Base-by-base conservation (phyloP, 64 coral and sea anemone genomes). In the Platygyra sinensis region DNA sequence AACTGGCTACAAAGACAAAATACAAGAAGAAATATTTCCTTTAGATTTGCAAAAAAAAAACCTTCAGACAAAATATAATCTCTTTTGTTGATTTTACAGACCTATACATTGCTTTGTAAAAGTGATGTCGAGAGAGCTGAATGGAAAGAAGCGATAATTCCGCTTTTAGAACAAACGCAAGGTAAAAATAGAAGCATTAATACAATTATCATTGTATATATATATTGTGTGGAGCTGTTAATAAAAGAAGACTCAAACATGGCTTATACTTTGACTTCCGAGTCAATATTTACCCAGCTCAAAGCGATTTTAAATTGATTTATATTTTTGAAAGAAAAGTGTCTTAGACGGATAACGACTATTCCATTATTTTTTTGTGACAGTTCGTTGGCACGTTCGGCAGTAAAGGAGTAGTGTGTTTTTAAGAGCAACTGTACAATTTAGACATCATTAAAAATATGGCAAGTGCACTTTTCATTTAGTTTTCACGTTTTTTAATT, bases 61-160 rank as follows among this genome's bases (percentile, higher is more conserved):
- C 12, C 10, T 57, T 57, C 54, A 12, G 1, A 16, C 54, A 57
- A 57, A 57, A 57, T 14, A 57, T 57, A 57, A 57, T 57, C 54
- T 57, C 0, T 57, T 57, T 57, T 80, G 39, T 57, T 57, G 25
- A 57, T 14, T 32, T 65, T 55, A 36, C 74, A 98, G 97, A 99
- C 97, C 0, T 93, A 96, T 91, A 99, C 94, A 22, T 83, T 99
- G 6, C 91, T 99, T 31, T 99, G 91, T 63, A 91, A 95, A 30
- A 93, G 89, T 46, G 97, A 96, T 72, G 80, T 75, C 0, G 91
- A 92, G 28, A 93, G 88, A 39, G 94, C 94, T 25, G 97, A 99
- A 6, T 99, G 97, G 97, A 99, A 99, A 62, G 89, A 95, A 87
- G 83, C 73, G 28, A 99, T 99, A 16, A 81, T 83, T 42, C 83